Evolutionary conservation across 1,140 invertebrate species (phyloP).

Genomic region (Mylabris phalerata): DNA sequence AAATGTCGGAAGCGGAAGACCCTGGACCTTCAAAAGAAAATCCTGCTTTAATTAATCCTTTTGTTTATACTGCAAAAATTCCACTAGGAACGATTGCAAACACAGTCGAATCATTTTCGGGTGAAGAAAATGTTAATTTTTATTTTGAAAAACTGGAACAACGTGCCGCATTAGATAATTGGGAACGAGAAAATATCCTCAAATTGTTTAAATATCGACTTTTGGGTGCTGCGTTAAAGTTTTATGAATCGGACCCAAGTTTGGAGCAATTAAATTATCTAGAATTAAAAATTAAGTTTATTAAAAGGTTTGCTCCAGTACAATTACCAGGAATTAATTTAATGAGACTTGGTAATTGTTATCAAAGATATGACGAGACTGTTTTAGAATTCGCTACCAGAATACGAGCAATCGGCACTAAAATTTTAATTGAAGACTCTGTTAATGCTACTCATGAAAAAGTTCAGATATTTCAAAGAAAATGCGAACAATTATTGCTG

Average conservation of each 20-base stretch:
- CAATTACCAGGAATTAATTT: neutral
- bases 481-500: neutral
- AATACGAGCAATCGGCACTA: neutral
- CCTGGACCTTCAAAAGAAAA: too few species aligned
- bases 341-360: neutral
- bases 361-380: neutral
- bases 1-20: too few species aligned
- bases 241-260: neutral
- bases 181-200: neutral
- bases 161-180: neutral
- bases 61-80: too few species aligned
- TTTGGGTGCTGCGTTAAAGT: neutral
- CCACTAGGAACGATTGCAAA: neutral
- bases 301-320: neutral
- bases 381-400: neutral
- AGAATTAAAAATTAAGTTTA: neutral
- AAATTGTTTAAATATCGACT: neutral
- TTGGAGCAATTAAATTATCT: neutral
- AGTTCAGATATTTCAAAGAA: neutral
- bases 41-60: too few species aligned
- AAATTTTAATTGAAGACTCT: neutral
- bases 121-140: neutral
- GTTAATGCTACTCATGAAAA: neutral
- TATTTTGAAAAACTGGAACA: neutral
- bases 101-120: neutral